Base-by-base conservation (phyloP, 2,888 invertebrate species). In the Aphelenchoides bicaudatus region DNA sequence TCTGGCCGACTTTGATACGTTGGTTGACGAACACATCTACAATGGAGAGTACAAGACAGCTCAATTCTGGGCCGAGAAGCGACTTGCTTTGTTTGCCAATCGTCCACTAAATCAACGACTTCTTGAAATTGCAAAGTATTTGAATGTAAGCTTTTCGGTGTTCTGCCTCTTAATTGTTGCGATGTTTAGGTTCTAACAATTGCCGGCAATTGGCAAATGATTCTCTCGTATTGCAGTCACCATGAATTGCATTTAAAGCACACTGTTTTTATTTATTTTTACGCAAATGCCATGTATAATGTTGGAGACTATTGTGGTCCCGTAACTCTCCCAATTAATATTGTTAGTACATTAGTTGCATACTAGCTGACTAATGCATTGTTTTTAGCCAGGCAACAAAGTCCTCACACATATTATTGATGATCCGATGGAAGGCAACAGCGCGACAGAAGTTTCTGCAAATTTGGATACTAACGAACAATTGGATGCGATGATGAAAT, bases 61-160 rank as follows among this genome's bases (percentile, higher is more conserved):
- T 3, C 38, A 57, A 13, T 65, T 65, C 52, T 65, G 65, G 65
- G 65, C 65, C 19, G 65, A 67, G 28, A 65, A 65, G 51, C 43
- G 67, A 37, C 38, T 65, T n/a, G 63, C 65, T 6, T 25, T 68
- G 6, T 30, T 29, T 46, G 38, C 27, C n/a, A 55, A 48, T 3
- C 46, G 57, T 19, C 48, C 58, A 19, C 13, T 63, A 13, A 25
- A 23, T 37, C 48, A 62, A 34, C 48, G 51, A n/a, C 34, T 62
- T 29, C 54, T 56, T 10, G 66, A 65, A 39, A 37, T 68, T 30
- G 65, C 67, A 4, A 39, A 49, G 19, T 65, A 68, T 48, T 51
- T 65, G 21, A 37, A 54, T 34, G 65, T 65, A 61, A 13, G 52
- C 27, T 10, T 21, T 10, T 6, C 39, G 13, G 3, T 8, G 8